Conservation (phyloP, 2,888 invertebrate genomes). For the Chymomyza caudatula region DNA sequence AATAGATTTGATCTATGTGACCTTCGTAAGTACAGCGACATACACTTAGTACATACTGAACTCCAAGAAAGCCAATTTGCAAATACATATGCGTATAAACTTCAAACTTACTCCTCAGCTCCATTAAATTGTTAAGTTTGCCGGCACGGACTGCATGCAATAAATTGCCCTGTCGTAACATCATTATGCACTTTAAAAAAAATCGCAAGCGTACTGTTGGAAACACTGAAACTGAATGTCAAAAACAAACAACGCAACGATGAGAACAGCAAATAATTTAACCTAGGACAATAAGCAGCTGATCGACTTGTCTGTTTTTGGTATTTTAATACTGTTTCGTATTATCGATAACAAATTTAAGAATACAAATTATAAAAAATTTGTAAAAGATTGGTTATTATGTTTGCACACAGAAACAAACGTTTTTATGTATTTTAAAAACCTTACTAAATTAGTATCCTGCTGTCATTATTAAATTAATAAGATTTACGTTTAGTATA, state of each 20-base stretch:
- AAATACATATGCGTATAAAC: background rate
- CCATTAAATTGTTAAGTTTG: slow-evolving; percentile 24
- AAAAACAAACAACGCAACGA: background rate
- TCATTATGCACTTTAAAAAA: background rate
- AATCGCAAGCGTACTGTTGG: background rate
- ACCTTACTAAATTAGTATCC: no score
- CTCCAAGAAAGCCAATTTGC: background rate
- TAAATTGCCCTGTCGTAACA: slow-evolving; percentile 4
- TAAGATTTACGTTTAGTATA: no score
- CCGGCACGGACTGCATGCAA: slow-evolving; percentile 22
- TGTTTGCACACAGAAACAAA: no score
- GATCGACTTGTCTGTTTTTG: background rate
- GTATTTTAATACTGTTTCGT: background rate
- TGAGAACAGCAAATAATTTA: background rate
- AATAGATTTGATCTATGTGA: slow-evolving; percentile 47
- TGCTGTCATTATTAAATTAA: no score
- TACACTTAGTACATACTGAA: background rate
- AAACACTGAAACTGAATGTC: background rate
- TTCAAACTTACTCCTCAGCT: slow-evolving; percentile 24
- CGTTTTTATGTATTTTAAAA: no score
- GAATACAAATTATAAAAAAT: no score
- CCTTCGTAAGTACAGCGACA: slow-evolving; percentile 22
- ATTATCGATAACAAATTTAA: background rate
- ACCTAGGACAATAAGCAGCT: background rate
- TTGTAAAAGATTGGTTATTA: no score